Base-by-base conservation (phyloP, 2,888 invertebrate species). In the Brachyptera putata region DNA sequence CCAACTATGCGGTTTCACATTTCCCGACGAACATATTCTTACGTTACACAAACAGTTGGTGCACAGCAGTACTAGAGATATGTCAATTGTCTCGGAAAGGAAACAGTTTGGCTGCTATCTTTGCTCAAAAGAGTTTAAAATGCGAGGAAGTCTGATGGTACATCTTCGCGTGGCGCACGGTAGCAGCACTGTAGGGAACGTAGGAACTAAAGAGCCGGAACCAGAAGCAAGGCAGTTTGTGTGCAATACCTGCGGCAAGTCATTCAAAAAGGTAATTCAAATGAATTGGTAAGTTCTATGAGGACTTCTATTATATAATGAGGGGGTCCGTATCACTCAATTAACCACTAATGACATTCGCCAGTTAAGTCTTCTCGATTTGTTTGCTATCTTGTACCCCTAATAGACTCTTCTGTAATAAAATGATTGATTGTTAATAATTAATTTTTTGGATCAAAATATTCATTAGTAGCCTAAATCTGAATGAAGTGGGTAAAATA, bases 121-220 rank as follows among this genome's bases (percentile, higher is more conserved):
- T 60, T 91, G 91, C 70, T 80, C 86, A 0, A 89, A 90, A 74
- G 80, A 83, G 61, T 91, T 91, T 69, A 89, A 87, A 74, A 89
- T 89, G 86, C 80, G 86, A 66, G 91, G 91, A 4, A 89, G 89
- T 58, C 73, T 91, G 5, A 86, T 90, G 81, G 86, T 91, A 3
- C 91, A 91, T 72, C 78, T 89, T 68, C 80, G 89, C 68, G 89
- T 91, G 14, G 88, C 89, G 0, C 91, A 91, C 74, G 84, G 39
- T 16, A 9, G 48, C 16, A 18, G 3, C 13, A 18, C 14, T 11
- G n/a, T 21, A 18, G 11, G 18, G 13, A 36, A 24, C 7, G 56
- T 16, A 3, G 18, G 5, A 1, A 14, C 3, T 16, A 50, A 11
- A 14, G 37, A 30, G n/a, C 36, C 22, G 1, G 58, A 58, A 9